Evolutionary conservation across 2,797 vertebrate genomes (phyloP).

Genomic region (Tenualosa thibaudeaui): DNA sequence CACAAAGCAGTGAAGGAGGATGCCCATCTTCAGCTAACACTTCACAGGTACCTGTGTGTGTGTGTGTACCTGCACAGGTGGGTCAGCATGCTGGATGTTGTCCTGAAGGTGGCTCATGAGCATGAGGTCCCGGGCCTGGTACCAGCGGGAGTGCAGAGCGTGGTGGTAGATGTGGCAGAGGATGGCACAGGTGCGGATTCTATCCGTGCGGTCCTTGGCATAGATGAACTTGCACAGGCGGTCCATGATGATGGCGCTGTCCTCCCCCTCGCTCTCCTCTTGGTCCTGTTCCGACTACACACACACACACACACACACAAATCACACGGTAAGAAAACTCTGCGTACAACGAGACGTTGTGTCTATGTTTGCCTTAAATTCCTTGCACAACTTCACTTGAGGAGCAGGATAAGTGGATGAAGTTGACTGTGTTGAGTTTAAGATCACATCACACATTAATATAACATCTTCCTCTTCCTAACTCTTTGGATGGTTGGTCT

Average conservation of each 20-base stretch:
- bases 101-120: constrained; percentile 96
- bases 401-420: too few species aligned
- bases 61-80: constrained; percentile 83
- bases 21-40: background rate
- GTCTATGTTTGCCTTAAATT: too few species aligned
- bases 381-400: too few species aligned
- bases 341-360: background rate
- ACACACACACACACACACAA: background rate
- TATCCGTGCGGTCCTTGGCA: constrained; percentile 87
- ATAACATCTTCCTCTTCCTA: too few species aligned
- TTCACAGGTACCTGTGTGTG: background rate
- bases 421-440: too few species aligned
- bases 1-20: too few species aligned
- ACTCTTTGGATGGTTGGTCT: too few species aligned
- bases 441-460: too few species aligned
- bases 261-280: constrained; percentile 86
- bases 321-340: background rate
- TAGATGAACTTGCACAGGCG: constrained; percentile 91
- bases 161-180: constrained; percentile 95
- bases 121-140: constrained; percentile 91
- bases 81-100: constrained; percentile 92
- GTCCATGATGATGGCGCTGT: constrained; percentile 88
- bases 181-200: constrained; percentile 91
- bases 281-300: constrained; percentile 87
- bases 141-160: constrained; percentile 91